These are phyloP conservation scores for Sebastes miniatus DNA, from an alignment of 2,797 vertebrate genomes.

Conservation along the genomic window DNA sequence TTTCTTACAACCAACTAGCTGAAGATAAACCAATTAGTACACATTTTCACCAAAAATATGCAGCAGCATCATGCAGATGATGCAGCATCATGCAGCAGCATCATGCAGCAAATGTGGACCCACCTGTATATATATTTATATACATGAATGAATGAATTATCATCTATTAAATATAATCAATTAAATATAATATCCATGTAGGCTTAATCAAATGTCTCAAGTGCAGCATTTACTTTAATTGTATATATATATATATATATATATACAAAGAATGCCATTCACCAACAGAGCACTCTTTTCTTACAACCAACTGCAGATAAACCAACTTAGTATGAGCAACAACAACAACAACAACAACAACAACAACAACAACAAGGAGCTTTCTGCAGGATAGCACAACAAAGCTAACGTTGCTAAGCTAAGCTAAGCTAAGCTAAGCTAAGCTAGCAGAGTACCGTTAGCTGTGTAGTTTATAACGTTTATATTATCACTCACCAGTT, in stretches of 20 bases:
- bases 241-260: too few species aligned
- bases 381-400: slow-evolving; percentile 58
- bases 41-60: not conserved
- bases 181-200: too few species aligned
- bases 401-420: slow-evolving; percentile 52
- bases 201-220: too few species aligned
- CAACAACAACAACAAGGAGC: not conserved
- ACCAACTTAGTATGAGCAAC: not conserved
- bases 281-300: not conserved
- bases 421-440: not conserved
- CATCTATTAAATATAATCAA: too few species aligned
- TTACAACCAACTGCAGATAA: not conserved
- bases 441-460: not conserved
- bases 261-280: too few species aligned
- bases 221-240: too few species aligned
- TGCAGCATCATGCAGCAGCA: too few species aligned
- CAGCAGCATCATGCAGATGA: not conserved
- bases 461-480: not conserved
- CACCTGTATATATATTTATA: too few species aligned
- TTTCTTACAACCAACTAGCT: too few species aligned
- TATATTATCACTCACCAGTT: slow-evolving; percentile 70
- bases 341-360: not conserved
- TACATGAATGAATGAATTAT: too few species aligned
- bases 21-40: not conserved
- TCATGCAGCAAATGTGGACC: not conserved